Base-by-base conservation (phyloP, 2,797 vertebrate genomes). In the Xyrichtys novacula region DNA sequence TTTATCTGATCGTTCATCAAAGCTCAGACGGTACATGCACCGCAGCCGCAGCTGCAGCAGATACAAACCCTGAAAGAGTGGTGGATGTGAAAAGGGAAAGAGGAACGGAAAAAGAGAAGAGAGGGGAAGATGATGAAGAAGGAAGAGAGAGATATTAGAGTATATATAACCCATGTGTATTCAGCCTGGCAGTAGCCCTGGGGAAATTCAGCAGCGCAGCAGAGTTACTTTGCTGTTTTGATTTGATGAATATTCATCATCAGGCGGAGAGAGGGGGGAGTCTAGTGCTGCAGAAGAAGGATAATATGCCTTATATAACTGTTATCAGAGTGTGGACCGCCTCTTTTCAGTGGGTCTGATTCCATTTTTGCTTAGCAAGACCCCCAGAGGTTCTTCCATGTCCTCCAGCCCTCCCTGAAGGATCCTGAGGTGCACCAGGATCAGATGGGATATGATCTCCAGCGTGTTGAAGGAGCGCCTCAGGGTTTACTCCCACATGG, bases 231-330 rank as follows among this genome's bases (percentile, higher is more conserved):
- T 69, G 42, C 75, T 69, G 65, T 56, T 76, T 54, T 72, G 57
- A 82, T 82, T 58, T 48, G 63, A 87, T 88, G 85, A 87, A 88
- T 89, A 88, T 88, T 86, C 85, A 86, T 83, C 48, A 63, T 31
- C 16, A 28, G 62, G 16, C 43, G 40, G 47, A 25, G 53, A 22
- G 25, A 19, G 19, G 8, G 65, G 69, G 26, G 48, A 36, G 48
- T 1, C 5, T 64, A 38, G 7, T 42, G 49, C 46, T 29, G 66
- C 53, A 59, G 65, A 64, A 43, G 26, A n/a, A 52, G 31, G 31
- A 53, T 14, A 36, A 25, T 5, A 1, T 15, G 36, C 20, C 11
- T 23, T 9, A 42, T 19, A 12, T 7, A 16, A 7, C 32, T 5
- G 0, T 7, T 6, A n/a, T 12, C 34, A 28, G 22, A 8, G 7